A percentile compares a stretch with the other conserved stretches of the same genome.
phyloP scores from a whole-genome alignment of 2,113 vertebrate species.

The Aramus guarauna region DNA sequence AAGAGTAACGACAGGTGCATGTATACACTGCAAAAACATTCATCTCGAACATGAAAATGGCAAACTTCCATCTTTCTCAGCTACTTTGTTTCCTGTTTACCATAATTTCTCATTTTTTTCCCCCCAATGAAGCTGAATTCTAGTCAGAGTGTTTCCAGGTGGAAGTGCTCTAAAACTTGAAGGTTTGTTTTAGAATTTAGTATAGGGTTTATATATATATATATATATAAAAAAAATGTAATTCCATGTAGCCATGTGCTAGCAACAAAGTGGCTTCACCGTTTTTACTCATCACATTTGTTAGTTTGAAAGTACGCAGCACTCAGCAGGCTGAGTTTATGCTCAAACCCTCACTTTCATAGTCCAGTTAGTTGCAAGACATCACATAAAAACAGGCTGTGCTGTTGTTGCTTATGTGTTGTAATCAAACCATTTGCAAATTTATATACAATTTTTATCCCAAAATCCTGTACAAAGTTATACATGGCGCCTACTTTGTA shows the following conservation, averaged over 20 bases:
- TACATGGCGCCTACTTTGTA: slow-evolving; percentile 75
- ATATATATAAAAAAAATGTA: background rate
- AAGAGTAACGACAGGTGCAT: slow-evolving; percentile 35
- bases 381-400: slow-evolving; percentile 67
- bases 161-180: slow-evolving; percentile 42
- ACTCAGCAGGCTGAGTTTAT: slow-evolving; percentile 66
- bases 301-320: slow-evolving; percentile 52
- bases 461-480: slow-evolving; percentile 43
- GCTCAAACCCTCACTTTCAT: slow-evolving; percentile 61
- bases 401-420: slow-evolving; percentile 76
- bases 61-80: slow-evolving; percentile 62
- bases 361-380: slow-evolving; percentile 68
- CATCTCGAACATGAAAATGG: slow-evolving; percentile 63
- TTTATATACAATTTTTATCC: slow-evolving; percentile 41
- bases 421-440: slow-evolving; percentile 67
- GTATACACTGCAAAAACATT: slow-evolving; percentile 58
- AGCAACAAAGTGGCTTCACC: slow-evolving; percentile 62
- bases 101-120: slow-evolving; percentile 58
- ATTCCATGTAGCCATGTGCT: slow-evolving; percentile 78
- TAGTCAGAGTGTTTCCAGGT: slow-evolving; percentile 7
- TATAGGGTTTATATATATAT: background rate
- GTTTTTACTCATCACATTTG: slow-evolving; percentile 57
- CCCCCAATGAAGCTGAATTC: slow-evolving; percentile 52
- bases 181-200: slow-evolving; percentile 52
- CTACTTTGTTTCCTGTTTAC: slow-evolving; percentile 54